A percentile compares a stretch with the other conserved stretches of the same genome.
Conservation (phyloP, 2,113 vertebrate genomes). For the Picathartes gymnocephalus region DNA sequence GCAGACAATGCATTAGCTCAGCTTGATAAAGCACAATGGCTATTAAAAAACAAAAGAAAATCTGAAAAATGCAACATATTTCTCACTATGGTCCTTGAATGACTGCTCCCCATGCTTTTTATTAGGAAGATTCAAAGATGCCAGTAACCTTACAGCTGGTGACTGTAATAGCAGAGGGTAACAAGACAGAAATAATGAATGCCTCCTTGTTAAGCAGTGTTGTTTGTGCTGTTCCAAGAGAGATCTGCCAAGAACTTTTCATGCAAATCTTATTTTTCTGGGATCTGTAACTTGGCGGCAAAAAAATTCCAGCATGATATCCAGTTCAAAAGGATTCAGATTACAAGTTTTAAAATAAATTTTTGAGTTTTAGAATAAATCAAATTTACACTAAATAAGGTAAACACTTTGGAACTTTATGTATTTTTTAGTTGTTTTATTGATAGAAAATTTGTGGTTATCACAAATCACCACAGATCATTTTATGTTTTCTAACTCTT, state of each 20-base stretch:
- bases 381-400: not conserved
- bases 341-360: not conserved
- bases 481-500: not conserved
- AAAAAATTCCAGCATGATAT: not conserved
- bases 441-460: not conserved
- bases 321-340: not conserved
- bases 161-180: not conserved
- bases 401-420: not conserved
- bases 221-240: not conserved
- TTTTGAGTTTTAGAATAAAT: not conserved
- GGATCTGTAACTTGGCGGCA: constrained; percentile 12
- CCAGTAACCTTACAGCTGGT: not conserved
- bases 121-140: not conserved
- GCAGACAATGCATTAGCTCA: not conserved
- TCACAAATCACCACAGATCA: not conserved
- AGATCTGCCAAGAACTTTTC: constrained; percentile 41
- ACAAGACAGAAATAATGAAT: constrained; percentile 33
- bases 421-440: not conserved
- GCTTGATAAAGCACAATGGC: not conserved
- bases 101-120: not conserved
- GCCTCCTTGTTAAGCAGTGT: constrained; percentile 35
- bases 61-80: not conserved
- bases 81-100: not conserved
- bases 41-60: not conserved
- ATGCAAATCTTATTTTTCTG: constrained; percentile 38